Percentiles rank a stretch among this genome's conserved stretches.
Conservation (phyloP, 2,888 invertebrate genomes). For the Heliconius erato region DNA sequence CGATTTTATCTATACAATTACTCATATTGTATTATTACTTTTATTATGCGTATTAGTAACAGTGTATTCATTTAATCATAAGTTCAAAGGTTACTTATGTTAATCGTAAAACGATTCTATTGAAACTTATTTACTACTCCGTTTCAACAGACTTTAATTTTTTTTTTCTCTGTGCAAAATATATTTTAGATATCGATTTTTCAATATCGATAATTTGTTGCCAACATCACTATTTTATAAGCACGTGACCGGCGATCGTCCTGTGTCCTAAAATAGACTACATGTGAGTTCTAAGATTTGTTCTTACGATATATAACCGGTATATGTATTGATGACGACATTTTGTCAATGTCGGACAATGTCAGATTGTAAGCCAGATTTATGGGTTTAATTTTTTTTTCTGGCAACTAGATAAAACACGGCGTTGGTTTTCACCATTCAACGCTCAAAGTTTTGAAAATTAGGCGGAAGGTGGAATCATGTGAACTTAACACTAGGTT, state of each 20-base stretch:
- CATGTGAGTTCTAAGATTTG: slow-evolving; percentile 35
- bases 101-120: not conserved
- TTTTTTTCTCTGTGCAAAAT: no score
- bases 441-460: no score
- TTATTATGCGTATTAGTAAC: not conserved
- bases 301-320: not conserved
- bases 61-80: not conserved
- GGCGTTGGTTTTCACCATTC: no score
- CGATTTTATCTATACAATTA: not conserved
- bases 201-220: not conserved
- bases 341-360: no score
- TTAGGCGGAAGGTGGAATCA: no score
- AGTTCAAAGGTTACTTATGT: not conserved
- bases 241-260: slow-evolving; percentile 39
- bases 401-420: no score
- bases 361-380: no score
- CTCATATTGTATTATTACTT: not conserved
- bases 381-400: no score
- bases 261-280: slow-evolving; percentile 36
- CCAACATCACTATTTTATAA: slow-evolving; percentile 19
- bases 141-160: no score
- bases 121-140: not conserved
- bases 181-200: not conserved
- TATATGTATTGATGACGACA: not conserved
- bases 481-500: no score